These are phyloP conservation scores for Drosophila paulistorum DNA, from an alignment of 1,140 invertebrate species.

Conservation along the genomic window DNA sequence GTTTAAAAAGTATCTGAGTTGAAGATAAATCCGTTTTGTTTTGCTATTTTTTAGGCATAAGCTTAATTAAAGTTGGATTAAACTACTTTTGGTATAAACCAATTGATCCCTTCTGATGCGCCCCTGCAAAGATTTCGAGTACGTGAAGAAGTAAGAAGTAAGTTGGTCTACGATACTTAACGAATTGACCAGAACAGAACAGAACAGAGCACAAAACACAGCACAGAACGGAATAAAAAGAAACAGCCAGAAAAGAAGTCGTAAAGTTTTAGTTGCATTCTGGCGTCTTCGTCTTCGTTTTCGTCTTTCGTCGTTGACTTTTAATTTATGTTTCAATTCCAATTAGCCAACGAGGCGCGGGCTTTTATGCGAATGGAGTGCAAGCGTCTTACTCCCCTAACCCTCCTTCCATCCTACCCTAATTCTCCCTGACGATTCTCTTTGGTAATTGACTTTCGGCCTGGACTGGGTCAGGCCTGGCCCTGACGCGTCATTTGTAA, in stretches of 20 bases:
- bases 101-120: not conserved
- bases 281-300: constrained; percentile 50
- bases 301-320: constrained; percentile 56
- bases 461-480: constrained; percentile 34
- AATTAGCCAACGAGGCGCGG: constrained; percentile 74
- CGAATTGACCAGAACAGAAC: constrained; percentile 46
- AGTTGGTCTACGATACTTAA: constrained; percentile 42
- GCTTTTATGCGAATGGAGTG: constrained; percentile 60
- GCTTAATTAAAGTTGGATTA: too few relatives aligned
- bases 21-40: too few relatives aligned
- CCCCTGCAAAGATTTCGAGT: constrained; percentile 5
- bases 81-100: too few relatives aligned
- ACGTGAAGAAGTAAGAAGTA: constrained; percentile 42
- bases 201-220: too few relatives aligned
- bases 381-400: not conserved
- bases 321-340: constrained; percentile 82
- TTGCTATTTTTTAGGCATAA: too few relatives aligned
- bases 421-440: not conserved
- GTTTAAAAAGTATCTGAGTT: too few relatives aligned
- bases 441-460: constrained; percentile 77
- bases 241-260: constrained; percentile 49
- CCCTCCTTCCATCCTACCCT: too few relatives aligned
- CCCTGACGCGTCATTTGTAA: constrained; percentile 78
- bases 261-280: constrained; percentile 78
- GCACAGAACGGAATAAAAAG: too few relatives aligned